phyloP scores from a whole-genome alignment of 1,140 invertebrate genomes.

The Dendrolimus punctatus region DNA sequence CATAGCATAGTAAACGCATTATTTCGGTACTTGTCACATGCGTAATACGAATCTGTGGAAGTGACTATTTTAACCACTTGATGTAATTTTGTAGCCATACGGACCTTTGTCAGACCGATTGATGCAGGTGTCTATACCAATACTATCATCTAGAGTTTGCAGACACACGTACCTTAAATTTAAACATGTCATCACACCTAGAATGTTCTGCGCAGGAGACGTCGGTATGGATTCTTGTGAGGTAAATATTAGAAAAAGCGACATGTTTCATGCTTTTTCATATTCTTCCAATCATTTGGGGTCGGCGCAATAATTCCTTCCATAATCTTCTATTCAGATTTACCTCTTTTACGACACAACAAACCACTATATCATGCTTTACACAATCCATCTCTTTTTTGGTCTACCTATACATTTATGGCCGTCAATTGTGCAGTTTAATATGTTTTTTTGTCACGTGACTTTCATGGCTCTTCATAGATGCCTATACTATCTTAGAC shows the following conservation, averaged over 20 bases:
- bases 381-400: too few species aligned
- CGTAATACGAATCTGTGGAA: not conserved
- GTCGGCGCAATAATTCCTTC: too few species aligned
- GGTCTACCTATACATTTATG: too few species aligned
- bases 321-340: too few species aligned
- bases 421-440: not conserved
- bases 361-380: not conserved
- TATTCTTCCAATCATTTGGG: too few species aligned
- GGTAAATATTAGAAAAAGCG: constrained; percentile 2
- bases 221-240: constrained; percentile 64
- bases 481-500: too few species aligned
- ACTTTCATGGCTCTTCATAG: too few species aligned
- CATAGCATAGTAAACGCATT: too few species aligned
- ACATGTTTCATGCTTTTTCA: too few species aligned
- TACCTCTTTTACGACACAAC: too few species aligned
- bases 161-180: constrained; percentile 22
- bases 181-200: constrained; percentile 62
- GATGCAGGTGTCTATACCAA: constrained; percentile 12
- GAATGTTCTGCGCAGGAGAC: constrained; percentile 77
- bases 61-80: constrained; percentile 1
- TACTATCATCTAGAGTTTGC: constrained; percentile 6
- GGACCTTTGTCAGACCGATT: constrained; percentile 7
- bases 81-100: constrained; percentile 4
- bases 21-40: too few species aligned
- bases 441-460: not conserved